phyloP scores from a whole-genome alignment of 1,140 invertebrate genomes.

The Drosophila funebris region DNA sequence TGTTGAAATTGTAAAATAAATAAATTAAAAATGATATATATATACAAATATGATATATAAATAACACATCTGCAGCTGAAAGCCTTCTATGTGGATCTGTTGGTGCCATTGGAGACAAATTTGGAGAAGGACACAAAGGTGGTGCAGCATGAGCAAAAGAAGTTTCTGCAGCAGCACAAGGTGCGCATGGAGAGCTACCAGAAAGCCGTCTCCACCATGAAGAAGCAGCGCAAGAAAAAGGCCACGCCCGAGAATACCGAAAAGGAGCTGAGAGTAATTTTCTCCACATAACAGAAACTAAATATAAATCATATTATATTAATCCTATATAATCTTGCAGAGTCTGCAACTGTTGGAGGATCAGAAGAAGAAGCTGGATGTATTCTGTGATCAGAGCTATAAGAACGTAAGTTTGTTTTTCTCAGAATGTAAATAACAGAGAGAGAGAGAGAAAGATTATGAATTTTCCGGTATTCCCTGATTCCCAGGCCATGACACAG shows the following conservation, averaged over 20 bases:
- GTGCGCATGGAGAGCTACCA: slow-evolving; percentile 93
- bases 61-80: slow-evolving; percentile 87
- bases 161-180: slow-evolving; percentile 95
- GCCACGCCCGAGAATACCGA: slow-evolving; percentile 91
- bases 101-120: slow-evolving; percentile 95
- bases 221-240: slow-evolving; percentile 94
- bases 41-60: neutral
- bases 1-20: neutral
- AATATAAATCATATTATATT: neutral
- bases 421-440: slow-evolving; percentile 8
- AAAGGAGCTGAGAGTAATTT: slow-evolving; percentile 92
- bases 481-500: slow-evolving; percentile 94
- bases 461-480: slow-evolving; percentile 1
- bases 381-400: slow-evolving; percentile 94
- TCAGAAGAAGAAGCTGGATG: slow-evolving; percentile 94
- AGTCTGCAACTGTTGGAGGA: slow-evolving; percentile 95
- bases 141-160: slow-evolving; percentile 95
- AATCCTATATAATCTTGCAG: slow-evolving; percentile 83
- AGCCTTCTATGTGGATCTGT: slow-evolving; percentile 96
- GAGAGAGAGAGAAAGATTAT: neutral
- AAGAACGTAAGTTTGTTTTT: slow-evolving; percentile 90
- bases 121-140: slow-evolving; percentile 97
- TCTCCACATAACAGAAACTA: neutral
- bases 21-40: neutral
- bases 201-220: slow-evolving; percentile 94